These are phyloP conservation scores for Semotilus atromaculatus DNA, from an alignment of 2,797 vertebrate genomes.

Conservation along the genomic window DNA sequence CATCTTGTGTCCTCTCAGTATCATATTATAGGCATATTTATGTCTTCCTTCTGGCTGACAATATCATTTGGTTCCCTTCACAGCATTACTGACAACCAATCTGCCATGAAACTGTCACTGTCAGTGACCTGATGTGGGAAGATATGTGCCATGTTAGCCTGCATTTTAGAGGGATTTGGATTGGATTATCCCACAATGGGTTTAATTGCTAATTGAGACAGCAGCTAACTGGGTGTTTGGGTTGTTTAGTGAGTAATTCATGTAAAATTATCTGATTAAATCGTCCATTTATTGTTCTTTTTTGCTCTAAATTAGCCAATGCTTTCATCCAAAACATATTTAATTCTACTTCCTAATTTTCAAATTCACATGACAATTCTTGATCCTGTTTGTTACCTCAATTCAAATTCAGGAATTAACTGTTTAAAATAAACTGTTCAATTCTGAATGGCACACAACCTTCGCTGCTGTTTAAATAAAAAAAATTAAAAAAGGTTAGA, in stretches of 20 bases:
- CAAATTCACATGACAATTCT: not conserved
- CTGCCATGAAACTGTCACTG: constrained; percentile 23
- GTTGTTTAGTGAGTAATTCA: not conserved
- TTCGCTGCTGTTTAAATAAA: not conserved
- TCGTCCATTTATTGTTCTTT: not conserved
- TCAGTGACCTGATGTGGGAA: constrained; percentile 16
- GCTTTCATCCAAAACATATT: not conserved
- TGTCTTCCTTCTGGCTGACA: constrained; percentile 41
- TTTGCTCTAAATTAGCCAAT: not conserved
- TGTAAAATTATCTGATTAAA: constrained; percentile 9
- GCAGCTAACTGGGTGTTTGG: not conserved
- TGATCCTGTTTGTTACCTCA: not conserved
- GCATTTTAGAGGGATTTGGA: constrained; percentile 1
- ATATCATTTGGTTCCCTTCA: constrained; percentile 19
- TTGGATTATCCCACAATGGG: constrained; percentile 14
- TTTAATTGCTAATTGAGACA: constrained; percentile 32
- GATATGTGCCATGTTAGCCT: not conserved
- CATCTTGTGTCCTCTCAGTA: constrained; percentile 6
- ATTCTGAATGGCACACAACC: not conserved
- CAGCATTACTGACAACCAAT: constrained; percentile 37
- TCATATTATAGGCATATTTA: constrained; percentile 33
- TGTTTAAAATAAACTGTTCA: not conserved
- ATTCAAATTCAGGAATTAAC: not conserved
- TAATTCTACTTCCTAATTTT: not conserved
- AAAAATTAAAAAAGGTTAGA: too few relatives aligned